Base-by-base conservation (phyloP, 2,113 vertebrate genomes). In the Proteles cristata region DNA sequence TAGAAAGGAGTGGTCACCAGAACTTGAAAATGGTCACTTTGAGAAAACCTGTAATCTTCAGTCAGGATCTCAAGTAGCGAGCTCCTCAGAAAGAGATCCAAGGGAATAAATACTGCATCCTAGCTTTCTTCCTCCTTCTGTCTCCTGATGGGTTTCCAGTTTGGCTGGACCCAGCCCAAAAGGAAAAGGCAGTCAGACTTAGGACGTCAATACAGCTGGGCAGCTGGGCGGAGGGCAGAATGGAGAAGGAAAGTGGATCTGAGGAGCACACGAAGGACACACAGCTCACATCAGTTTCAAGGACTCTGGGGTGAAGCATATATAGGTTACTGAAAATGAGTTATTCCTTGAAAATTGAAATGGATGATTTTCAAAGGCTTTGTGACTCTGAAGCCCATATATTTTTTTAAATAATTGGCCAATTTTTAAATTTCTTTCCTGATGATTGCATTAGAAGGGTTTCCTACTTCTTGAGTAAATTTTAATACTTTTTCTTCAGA, bases 351-450 rank as follows among this genome's bases (percentile, higher is more conserved):
- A 93, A 79, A 65, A 65, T 15, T 48, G 68, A 83, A 87, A 90
- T 8, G 79, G 31, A 88, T 5, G 15, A 63, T 48, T 92, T 93
- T 86, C 90, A 96, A 94, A 92, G 81, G 71, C 71, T 58, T 39
- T 61, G 7, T 95, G 58, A 94, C 88, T 94, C 81, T 83, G 11
- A 71, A 88, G 23, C 11, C 48, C 68, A 39, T 88, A 80, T 91
- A 39, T 39, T 39, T 97, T 97, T 93, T 93, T 93, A 95, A 94
- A 87, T 96, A 97, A 89, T 63, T 92, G 87, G 63, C 23, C 61
- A 10, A 8, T 74, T 94, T 97, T 86, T 33, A 80, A 48, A 92
- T 90, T 87, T 94, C 31, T 69, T 93, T 95, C 43, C 88, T 92
- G 87, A 88, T 26, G 43, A 87, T 76, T 74, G 31, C 88, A 81